Percentiles rank a stretch among this genome's conserved stretches.
Conservation (phyloP, 2,113 vertebrate species). For the Percopsis transmontana region DNA sequence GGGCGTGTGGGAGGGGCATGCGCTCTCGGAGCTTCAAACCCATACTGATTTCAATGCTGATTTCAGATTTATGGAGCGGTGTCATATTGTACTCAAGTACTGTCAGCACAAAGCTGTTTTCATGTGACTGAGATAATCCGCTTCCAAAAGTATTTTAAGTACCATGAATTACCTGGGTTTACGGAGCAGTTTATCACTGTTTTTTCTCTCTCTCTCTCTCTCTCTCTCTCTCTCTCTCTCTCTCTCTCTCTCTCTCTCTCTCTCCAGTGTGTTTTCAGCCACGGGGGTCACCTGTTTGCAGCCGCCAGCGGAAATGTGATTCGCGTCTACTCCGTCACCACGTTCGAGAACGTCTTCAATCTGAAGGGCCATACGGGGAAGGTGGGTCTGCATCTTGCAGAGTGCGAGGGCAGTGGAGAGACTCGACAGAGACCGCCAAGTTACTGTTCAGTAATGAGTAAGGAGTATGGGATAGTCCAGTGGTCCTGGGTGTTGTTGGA, state of each 20-base stretch:
- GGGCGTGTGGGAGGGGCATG: too few relatives aligned
- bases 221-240: conserved; percentile 2
- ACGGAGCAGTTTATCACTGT: background rate
- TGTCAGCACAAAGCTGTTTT: too few relatives aligned
- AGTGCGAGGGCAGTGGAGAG: background rate
- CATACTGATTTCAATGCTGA: too few relatives aligned
- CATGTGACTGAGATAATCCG: too few relatives aligned
- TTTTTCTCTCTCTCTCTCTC: background rate
- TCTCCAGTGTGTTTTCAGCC: conserved; percentile 88
- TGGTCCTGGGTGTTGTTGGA: too few relatives aligned
- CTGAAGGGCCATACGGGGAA: conserved; percentile 94
- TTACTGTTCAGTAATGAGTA: too few relatives aligned
- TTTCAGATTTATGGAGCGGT: too few relatives aligned
- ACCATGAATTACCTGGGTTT: too few relatives aligned
- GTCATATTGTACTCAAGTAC: background rate
- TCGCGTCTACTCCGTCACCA: conserved; percentile 87
- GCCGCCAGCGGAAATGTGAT: conserved; percentile 91
- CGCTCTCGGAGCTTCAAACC: too few relatives aligned
- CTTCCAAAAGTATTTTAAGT: too few relatives aligned
- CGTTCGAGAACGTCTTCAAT: conserved; percentile 86
- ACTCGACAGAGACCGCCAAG: too few relatives aligned
- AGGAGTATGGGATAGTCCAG: background rate
- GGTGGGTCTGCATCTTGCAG: conserved; percentile 70
- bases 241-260: conserved; percentile 5
- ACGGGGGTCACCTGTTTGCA: conserved; percentile 92